A percentile compares a stretch with the other conserved stretches of the same genome.
These are phyloP conservation scores for Pangasius djambal DNA, from an alignment of 2,797 vertebrate species.

Conservation along the genomic window DNA sequence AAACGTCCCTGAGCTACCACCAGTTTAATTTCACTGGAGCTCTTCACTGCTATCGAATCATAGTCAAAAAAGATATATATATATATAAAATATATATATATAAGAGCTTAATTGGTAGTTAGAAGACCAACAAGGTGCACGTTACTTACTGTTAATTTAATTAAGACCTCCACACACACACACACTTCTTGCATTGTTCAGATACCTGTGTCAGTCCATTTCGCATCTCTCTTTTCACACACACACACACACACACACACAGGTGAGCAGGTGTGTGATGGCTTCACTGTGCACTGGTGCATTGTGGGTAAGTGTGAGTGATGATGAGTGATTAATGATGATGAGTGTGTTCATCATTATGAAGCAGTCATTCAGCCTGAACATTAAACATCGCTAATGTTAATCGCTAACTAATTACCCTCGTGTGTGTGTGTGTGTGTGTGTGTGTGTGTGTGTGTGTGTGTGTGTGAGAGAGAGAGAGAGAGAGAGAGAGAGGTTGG, in stretches of 20 bases:
- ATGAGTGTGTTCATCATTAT: conserved; percentile 51
- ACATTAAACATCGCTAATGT: conserved; percentile 54
- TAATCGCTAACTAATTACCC: conserved; percentile 45
- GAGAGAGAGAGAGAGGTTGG: too few species aligned
- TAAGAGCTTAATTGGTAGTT: not conserved
- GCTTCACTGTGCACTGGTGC: not conserved
- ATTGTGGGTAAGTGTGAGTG: conserved; percentile 30
- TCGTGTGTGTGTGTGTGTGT: conserved; percentile 28
- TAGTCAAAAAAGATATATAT: not conserved
- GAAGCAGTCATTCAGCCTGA: conserved; percentile 44
- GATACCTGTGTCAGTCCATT: too few species aligned
- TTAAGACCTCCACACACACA: not conserved
- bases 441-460: conserved; percentile 15
- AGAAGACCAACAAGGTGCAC: not conserved
- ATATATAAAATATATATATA: not conserved
- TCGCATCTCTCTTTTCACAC: not conserved
- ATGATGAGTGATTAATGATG: conserved; percentile 40
- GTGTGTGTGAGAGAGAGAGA: not conserved
- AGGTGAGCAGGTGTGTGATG: conserved; percentile 30
- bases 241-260: not conserved
- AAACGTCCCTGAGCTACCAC: not conserved
- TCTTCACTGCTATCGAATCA: not conserved
- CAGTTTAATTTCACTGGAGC: not conserved
- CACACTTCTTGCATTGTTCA: not conserved
- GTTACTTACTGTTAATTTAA: not conserved